Percentiles rank a stretch among this genome's conserved stretches.
phyloP scores from a whole-genome alignment of 2,113 vertebrate genomes.

The Okapia johnstoni region DNA sequence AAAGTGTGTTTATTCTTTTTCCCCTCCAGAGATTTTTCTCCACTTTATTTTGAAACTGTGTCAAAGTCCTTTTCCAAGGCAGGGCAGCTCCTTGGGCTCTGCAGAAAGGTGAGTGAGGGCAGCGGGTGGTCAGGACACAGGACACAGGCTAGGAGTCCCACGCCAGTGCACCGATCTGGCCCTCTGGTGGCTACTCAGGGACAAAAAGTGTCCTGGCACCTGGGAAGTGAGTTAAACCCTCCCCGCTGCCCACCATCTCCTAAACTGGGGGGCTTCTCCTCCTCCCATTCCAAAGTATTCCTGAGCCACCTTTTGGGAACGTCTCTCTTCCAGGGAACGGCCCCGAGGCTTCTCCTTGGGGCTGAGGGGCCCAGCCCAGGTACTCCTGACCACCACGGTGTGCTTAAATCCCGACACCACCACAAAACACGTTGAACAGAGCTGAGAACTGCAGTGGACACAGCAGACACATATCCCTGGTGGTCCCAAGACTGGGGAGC shows the following conservation, averaged over 20 bases:
- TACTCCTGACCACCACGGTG: neutral
- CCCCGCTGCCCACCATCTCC: neutral
- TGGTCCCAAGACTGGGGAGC: neutral
- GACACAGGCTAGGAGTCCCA: neutral
- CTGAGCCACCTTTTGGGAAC: neutral
- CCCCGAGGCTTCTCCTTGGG: neutral
- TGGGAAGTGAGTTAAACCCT: neutral
- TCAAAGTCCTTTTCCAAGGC: conserved; percentile 18
- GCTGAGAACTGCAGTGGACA: neutral
- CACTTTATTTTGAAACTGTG: conserved; percentile 45
- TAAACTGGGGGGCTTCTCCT: neutral
- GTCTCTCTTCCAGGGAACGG: neutral
- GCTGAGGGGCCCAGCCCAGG: neutral
- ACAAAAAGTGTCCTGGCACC: neutral
- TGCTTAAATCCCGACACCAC: neutral
- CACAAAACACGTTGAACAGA: accelerated
- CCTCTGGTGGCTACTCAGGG: neutral
- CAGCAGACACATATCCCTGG: neutral
- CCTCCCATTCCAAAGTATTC: neutral
- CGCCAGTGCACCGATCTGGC: too few relatives aligned
- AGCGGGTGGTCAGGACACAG: neutral
- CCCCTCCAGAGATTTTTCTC: neutral
- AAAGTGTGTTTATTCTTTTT: conserved; percentile 38
- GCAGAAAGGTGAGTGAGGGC: neutral
- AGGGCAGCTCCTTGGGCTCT: neutral